Evolutionary conservation across 37 sponge, comb jelly and placozoan genomes (phyloP).

Genomic region (Chondrosia reniformis): DNA sequence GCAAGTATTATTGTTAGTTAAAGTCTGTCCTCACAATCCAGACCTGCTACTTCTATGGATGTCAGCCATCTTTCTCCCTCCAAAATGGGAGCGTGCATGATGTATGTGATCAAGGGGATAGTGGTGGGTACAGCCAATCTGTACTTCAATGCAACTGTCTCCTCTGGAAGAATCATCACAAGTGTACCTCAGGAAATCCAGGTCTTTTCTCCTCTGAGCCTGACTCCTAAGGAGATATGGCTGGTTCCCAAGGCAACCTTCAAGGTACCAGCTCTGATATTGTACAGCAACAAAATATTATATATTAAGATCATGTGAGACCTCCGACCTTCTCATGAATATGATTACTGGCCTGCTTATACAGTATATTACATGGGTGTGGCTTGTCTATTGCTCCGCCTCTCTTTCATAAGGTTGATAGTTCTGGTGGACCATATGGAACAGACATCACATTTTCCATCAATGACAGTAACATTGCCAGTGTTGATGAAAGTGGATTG

Average conservation of each 20-base stretch:
- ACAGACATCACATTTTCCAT: constrained; percentile 47
- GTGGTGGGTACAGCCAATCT: constrained; percentile 62
- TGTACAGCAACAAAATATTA: not conserved
- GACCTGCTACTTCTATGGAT: constrained; percentile 25
- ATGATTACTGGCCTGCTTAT: not conserved
- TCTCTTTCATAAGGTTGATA: constrained; percentile 33
- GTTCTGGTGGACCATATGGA: constrained; percentile 73
- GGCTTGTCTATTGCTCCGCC: no score
- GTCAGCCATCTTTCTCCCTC: not conserved
- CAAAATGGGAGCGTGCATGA: constrained; percentile 10
- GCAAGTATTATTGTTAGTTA: no score
- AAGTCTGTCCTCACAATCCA: not conserved
- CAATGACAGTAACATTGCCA: constrained; percentile 43
- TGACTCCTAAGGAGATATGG: constrained; percentile 48
- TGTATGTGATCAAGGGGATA: constrained; percentile 54
- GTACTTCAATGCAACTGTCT: constrained; percentile 66
- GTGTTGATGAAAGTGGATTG: constrained; percentile 63
- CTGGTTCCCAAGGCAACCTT: constrained; percentile 66
- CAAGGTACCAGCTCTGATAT: constrained; percentile 39
- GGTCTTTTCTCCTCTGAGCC: constrained; percentile 45
- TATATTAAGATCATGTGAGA: no score
- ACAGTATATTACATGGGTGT: no score
- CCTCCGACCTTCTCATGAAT: not conserved
- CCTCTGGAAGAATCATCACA: constrained; percentile 42
- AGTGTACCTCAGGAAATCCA: constrained; percentile 71